Conservation (phyloP, 2,888 invertebrate genomes). For the Apomyelois bistriatella region DNA sequence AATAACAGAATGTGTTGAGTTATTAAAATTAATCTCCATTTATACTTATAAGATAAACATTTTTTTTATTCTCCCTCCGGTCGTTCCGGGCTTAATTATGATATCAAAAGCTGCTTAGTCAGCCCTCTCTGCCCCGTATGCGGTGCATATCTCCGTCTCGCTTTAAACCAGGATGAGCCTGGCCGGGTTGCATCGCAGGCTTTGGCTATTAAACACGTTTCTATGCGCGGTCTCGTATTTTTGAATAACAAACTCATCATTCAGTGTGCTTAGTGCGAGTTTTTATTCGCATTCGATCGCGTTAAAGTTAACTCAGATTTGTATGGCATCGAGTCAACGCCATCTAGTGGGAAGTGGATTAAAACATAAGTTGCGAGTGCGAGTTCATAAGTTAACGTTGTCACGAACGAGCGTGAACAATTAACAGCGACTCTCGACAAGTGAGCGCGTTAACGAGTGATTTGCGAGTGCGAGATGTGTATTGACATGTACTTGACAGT, state of each 20-base stretch:
- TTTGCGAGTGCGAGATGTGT: too few relatives aligned
- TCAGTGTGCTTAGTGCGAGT: too few relatives aligned
- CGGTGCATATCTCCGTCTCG: constrained; percentile 42
- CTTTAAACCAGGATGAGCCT: constrained; percentile 51
- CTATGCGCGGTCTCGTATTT: constrained; percentile 75
- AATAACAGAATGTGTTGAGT: constrained; percentile 56
- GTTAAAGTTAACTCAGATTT: too few relatives aligned
- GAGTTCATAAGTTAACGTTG: too few relatives aligned
- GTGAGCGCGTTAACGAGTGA: too few relatives aligned
- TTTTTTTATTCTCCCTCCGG: constrained; percentile 51
- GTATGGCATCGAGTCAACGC: too few relatives aligned
- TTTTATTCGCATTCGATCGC: too few relatives aligned
- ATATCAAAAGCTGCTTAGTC: constrained; percentile 70
- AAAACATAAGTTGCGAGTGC: too few relatives aligned
- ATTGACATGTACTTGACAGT: too few relatives aligned
- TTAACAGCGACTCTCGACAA: too few relatives aligned
- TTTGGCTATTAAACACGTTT: constrained; percentile 75
- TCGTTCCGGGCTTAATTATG: constrained; percentile 63
- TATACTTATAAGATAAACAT: constrained; percentile 67
- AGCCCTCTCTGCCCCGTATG: constrained; percentile 47
- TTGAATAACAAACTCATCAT: constrained; percentile 40
- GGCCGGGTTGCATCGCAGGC: constrained; percentile 52
- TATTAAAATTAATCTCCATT: constrained; percentile 63
- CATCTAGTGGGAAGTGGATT: too few relatives aligned
- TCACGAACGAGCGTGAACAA: too few relatives aligned